Base-by-base conservation (phyloP, 2,888 invertebrate species). In the Gryllus longicercus region DNA sequence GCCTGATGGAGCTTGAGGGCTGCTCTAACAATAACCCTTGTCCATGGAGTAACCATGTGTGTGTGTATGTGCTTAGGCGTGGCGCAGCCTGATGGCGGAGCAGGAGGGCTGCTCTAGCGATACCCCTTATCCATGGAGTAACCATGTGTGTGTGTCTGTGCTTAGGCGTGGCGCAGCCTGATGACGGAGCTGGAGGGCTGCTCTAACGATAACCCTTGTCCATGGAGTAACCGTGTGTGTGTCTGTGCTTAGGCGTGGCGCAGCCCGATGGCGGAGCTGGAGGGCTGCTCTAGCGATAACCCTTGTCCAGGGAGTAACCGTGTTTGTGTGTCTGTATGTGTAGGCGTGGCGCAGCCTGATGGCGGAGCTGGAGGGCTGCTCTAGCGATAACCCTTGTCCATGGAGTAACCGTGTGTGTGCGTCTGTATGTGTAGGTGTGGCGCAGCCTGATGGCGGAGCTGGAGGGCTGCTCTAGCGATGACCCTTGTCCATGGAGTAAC, bases 11-110 rank as follows among this genome's bases (percentile, higher is more conserved):
- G n/a, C n/a, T n/a, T n/a, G n/a, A n/a, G n/a, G n/a, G n/a, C n/a
- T n/a, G n/a, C n/a, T n/a, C n/a, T n/a, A n/a, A n/a, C n/a, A n/a
- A n/a, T n/a, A n/a, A n/a, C n/a, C n/a, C 4, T 4, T 0, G 2
- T 38, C 38, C 38, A 3, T 4, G 2, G 38, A 38, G 38, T 38
- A 38, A 38, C 38, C n/a, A n/a, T n/a, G n/a, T 25, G 2, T 2
- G 25, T 25, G 25, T 25, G 25, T 2, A 4, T 63, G 63, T 63
- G 18, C 2, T 2, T 0, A 63, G 89, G 89, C 90, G 78, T 97
- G 97, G 97, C 92, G 92, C 84, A 92, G 92, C 81, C 94, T 96
- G 88, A 93, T 97, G 87, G 95, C 96, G 84, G 96, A 97, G 85
- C 95, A 80, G 94, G 95, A 49, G 93, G 93, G 84, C 89, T 94